These are phyloP conservation scores for Pycnomerus fuliginosus DNA, from an alignment of 2,888 invertebrate species.

Conservation along the genomic window DNA sequence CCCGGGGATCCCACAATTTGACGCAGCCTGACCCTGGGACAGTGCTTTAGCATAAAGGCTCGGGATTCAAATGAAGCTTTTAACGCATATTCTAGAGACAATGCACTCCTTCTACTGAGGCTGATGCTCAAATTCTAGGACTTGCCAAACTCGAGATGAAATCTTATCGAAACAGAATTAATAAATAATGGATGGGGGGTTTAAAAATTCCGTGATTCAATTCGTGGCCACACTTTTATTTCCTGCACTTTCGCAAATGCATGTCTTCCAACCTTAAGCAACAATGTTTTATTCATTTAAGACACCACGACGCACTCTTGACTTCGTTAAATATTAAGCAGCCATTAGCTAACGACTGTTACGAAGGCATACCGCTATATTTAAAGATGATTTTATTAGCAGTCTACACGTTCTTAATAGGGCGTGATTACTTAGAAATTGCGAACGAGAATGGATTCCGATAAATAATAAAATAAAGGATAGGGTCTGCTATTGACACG, in stretches of 20 bases:
- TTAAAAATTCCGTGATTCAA: constrained; percentile 13
- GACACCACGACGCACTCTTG: constrained; percentile 24
- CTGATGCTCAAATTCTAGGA: no score
- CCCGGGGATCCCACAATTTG: constrained; percentile 17
- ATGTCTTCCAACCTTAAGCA: constrained; percentile 22
- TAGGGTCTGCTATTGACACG: no score
- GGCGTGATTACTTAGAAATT: no score
- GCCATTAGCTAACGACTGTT: constrained; percentile 27
- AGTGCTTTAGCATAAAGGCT: constrained; percentile 19
- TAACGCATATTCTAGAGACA: constrained; percentile 12
- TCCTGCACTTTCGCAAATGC: constrained; percentile 20
- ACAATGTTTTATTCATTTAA: constrained; percentile 27
- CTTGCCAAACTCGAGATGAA: no score
- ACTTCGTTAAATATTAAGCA: constrained; percentile 28
- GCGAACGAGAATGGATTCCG: no score
- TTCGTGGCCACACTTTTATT: constrained; percentile 21
- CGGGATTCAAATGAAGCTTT: constrained; percentile 19
- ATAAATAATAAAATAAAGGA: no score
- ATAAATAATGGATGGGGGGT: no score
- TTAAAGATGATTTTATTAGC: no score
- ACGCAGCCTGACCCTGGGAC: constrained; percentile 14
- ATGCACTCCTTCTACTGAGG: no score
- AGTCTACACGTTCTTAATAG: no score
- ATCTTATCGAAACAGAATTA: no score
- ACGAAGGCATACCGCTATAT: constrained; percentile 12